Conservation (phyloP, 2,797 vertebrate genomes). For the Pseudocheirus occidentalis region DNA sequence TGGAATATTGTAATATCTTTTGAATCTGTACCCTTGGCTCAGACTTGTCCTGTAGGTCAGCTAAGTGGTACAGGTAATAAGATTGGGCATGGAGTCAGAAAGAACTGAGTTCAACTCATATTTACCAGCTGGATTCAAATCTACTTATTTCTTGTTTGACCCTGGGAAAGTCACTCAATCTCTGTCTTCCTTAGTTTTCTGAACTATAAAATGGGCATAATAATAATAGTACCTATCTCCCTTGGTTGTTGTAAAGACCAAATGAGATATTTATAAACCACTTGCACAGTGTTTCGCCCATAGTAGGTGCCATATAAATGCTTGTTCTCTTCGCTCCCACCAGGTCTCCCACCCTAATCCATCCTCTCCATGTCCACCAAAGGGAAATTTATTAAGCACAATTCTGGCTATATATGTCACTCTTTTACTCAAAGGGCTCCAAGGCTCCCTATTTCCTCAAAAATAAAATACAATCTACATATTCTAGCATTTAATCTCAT, state of each 20-base stretch:
- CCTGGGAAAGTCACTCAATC: neutral
- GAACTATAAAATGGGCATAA: neutral
- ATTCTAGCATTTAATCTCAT: neutral
- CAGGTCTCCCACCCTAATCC: neutral
- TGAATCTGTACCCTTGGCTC: neutral
- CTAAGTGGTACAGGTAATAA: neutral
- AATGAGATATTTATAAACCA: neutral
- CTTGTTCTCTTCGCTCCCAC: neutral
- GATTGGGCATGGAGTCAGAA: neutral
- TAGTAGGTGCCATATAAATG: neutral
- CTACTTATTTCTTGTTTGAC: neutral
- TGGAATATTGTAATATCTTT: neutral
- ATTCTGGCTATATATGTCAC: neutral
- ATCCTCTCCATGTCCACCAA: neutral
- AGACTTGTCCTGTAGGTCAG: neutral
- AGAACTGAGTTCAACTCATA: neutral
- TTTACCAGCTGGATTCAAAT: neutral
- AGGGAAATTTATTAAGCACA: neutral
- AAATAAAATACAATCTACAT: neutral
- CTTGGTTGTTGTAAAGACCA: neutral
- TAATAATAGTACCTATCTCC: neutral
- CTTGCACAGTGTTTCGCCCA: neutral
- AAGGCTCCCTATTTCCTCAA: neutral
- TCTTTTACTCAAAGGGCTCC: neutral
- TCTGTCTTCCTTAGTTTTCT: neutral